A percentile compares a stretch with the other conserved stretches of the same genome.
Conservation (phyloP, 2,888 invertebrate genomes). For the Fragum sueziense region DNA sequence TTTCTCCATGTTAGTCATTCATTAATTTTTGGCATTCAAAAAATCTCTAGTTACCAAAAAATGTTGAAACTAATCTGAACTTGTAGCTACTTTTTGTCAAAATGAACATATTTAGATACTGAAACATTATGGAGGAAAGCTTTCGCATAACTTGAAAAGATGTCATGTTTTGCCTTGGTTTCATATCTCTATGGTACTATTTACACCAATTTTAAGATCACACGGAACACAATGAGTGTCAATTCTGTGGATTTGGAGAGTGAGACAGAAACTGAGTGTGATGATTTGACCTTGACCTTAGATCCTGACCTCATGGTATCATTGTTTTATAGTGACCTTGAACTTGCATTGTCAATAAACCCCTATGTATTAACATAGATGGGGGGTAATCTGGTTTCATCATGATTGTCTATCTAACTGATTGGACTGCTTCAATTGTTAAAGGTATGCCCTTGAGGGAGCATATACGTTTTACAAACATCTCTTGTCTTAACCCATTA, state of each 20-base stretch:
- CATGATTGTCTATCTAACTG: no score
- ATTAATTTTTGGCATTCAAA: no score
- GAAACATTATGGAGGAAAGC: no score
- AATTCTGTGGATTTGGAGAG: conserved; percentile 31
- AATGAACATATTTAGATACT: no score
- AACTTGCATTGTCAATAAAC: background rate
- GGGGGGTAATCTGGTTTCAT: background rate
- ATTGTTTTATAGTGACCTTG: conserved; percentile 6
- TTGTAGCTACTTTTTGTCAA: no score
- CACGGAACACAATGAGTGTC: conserved; percentile 38
- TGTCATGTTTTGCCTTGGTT: background rate
- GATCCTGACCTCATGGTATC: conserved; percentile 20
- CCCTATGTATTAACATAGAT: background rate
- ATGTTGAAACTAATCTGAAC: no score
- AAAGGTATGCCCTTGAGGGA: no score
- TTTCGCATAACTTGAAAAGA: background rate
- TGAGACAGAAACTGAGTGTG: conserved; percentile 6
- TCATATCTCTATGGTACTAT: background rate
- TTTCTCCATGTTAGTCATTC: no score
- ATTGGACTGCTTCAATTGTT: no score
- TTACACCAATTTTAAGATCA: conserved; percentile 29
- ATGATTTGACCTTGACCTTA: conserved; percentile 25
- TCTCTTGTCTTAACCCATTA: no score
- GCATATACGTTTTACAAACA: no score
- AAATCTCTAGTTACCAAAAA: no score